These are phyloP conservation scores for Stramonita haemastoma DNA, from an alignment of 2,888 invertebrate genomes.

Conservation along the genomic window DNA sequence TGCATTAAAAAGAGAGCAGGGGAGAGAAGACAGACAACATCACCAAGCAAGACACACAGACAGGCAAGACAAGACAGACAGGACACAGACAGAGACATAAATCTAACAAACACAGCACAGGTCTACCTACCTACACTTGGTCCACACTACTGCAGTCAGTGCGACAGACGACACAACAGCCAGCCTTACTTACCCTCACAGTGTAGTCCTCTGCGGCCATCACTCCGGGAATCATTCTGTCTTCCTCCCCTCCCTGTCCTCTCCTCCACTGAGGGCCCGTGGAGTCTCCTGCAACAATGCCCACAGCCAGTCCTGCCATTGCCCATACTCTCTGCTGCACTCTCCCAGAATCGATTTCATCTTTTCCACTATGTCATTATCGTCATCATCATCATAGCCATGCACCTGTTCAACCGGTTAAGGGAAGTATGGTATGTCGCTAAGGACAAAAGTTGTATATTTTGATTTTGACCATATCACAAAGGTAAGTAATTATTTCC, in stretches of 20 bases:
- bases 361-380: too few species aligned
- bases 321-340: too few species aligned
- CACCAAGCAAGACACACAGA: neutral
- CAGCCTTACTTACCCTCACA: neutral
- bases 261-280: neutral
- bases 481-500: too few species aligned
- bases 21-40: neutral
- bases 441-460: too few species aligned
- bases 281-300: too few species aligned
- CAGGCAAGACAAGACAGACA: neutral
- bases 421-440: too few species aligned
- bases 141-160: neutral
- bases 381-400: too few species aligned
- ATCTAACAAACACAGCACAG: neutral
- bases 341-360: too few species aligned
- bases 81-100: neutral
- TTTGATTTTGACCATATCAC: too few species aligned
- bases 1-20: neutral
- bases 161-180: neutral
- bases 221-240: slow-evolving; percentile 30
- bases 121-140: too few species aligned
- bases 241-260: neutral
- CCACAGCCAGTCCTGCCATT: too few species aligned
- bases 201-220: slow-evolving; percentile 19
- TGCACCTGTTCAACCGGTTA: too few species aligned